Percentiles rank a stretch among this genome's conserved stretches.
phyloP scores from a whole-genome alignment of 2,888 invertebrate species.

The Epirrhoe alternata region DNA sequence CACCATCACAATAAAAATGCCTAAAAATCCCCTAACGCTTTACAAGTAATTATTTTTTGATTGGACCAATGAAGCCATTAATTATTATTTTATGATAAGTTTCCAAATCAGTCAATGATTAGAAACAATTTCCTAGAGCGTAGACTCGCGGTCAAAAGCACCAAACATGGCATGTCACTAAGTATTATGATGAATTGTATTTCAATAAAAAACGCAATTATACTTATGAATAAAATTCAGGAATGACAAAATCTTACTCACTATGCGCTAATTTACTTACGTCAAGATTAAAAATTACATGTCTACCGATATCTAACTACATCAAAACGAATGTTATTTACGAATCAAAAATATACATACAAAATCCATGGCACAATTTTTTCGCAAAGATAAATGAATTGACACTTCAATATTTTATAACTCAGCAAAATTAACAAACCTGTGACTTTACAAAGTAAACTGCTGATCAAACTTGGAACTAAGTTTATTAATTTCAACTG shows the following conservation, averaged over 20 bases:
- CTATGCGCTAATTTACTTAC: slow-evolving; percentile 34
- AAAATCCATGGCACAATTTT: slow-evolving; percentile 38
- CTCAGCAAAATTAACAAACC: slow-evolving; percentile 31
- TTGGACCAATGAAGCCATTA: not conserved
- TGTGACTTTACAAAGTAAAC: slow-evolving; percentile 6
- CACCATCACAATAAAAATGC: slow-evolving; percentile 2
- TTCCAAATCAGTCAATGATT: slow-evolving; percentile 4
- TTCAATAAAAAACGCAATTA: slow-evolving; percentile 38
- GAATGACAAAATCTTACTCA: slow-evolving; percentile 57
- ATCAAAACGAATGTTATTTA: slow-evolving; percentile 17
- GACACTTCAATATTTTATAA: slow-evolving; percentile 27
- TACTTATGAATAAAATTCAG: slow-evolving; percentile 45
- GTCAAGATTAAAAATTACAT: slow-evolving; percentile 38
- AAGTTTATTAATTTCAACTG: slow-evolving; percentile 24
- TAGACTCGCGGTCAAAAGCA: slow-evolving; percentile 36
- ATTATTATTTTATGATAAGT: not conserved
- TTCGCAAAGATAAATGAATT: slow-evolving; percentile 31
- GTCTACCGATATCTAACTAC: slow-evolving; percentile 37
- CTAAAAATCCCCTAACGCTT: not conserved
- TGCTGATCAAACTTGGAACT: slow-evolving; percentile 9
- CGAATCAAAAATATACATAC: slow-evolving; percentile 25
- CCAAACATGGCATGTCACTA: slow-evolving; percentile 30
- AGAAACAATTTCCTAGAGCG: slow-evolving; percentile 21
- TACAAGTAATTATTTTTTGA: not conserved
- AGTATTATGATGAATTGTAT: slow-evolving; percentile 30